These are phyloP conservation scores for Dioctria rufipes DNA, from an alignment of 2,888 invertebrate species.

Conservation along the genomic window DNA sequence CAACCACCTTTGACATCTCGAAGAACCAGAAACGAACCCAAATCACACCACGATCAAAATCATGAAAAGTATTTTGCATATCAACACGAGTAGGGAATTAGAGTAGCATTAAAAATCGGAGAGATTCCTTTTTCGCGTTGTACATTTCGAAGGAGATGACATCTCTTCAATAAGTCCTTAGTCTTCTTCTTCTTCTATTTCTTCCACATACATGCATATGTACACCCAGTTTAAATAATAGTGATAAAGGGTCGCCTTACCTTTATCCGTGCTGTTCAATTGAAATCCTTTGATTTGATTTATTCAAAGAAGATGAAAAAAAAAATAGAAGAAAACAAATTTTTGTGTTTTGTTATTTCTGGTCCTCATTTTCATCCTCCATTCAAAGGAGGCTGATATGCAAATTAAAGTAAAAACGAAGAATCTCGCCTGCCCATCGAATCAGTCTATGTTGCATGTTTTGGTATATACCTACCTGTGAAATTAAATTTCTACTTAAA, in stretches of 20 bases:
- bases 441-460: background rate
- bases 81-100: slow-evolving; percentile 33
- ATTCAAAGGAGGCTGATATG: slow-evolving; percentile 10
- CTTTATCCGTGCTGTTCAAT: slow-evolving; percentile 27
- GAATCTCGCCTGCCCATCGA: background rate
- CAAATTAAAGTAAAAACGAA: slow-evolving; percentile 19
- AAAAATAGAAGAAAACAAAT: background rate
- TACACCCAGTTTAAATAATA: background rate
- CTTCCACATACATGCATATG: background rate
- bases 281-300: slow-evolving; percentile 36
- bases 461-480: slow-evolving; percentile 3
- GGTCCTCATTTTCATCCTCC: background rate
- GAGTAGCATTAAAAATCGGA: background rate
- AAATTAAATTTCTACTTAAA: background rate
- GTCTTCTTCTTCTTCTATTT: too few relatives aligned
- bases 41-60: background rate
- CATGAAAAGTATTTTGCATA: slow-evolving; percentile 19
- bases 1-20: background rate
- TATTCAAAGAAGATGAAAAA: background rate
- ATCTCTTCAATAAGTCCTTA: slow-evolving; percentile 6
- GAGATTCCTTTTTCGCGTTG: slow-evolving; percentile 7
- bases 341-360: slow-evolving; percentile 3
- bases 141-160: slow-evolving; percentile 25
- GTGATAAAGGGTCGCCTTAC: slow-evolving; percentile 7
- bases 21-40: background rate